Percentiles rank a stretch among this genome's conserved stretches.
Evolutionary conservation across 2,113 vertebrate genomes (phyloP).

Genomic region (Turnix velox): DNA sequence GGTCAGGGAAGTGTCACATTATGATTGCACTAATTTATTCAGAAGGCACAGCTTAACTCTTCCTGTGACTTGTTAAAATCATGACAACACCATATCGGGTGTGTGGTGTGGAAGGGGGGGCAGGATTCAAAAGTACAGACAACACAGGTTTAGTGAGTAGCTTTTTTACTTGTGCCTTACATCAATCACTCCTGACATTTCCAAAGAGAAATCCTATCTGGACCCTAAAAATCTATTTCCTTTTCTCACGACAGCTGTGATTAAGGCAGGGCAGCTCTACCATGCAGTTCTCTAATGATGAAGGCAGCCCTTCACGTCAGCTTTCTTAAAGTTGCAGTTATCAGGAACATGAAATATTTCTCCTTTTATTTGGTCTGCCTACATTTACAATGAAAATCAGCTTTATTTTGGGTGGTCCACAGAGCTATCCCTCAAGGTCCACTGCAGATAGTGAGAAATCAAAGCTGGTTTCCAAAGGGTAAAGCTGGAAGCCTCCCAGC

Average conservation of each 20-base stretch:
- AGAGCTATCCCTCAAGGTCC: neutral
- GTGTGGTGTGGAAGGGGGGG: neutral
- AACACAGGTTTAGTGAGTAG: conserved; percentile 50
- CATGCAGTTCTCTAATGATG: conserved; percentile 30
- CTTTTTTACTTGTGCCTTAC: conserved; percentile 46
- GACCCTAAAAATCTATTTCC: conserved; percentile 52
- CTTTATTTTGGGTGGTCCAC: neutral
- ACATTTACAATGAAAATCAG: neutral
- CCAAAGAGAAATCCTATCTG: conserved; percentile 46
- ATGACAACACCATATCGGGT: conserved; percentile 58
- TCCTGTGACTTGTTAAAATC: conserved; percentile 37
- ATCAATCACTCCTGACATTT: conserved; percentile 63
- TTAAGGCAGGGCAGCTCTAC: conserved; percentile 44
- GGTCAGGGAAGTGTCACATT: conserved; percentile 53
- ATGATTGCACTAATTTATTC: conserved; percentile 64
- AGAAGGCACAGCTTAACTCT: conserved; percentile 43
- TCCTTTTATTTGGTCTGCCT: neutral
- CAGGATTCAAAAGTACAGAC: conserved; percentile 46
- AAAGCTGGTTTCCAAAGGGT: neutral
- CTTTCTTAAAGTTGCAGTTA: conserved; percentile 33
- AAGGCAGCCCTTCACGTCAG: conserved; percentile 18
- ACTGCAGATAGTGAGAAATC: neutral
- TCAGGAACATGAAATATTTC: neutral
- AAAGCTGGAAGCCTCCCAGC: neutral
- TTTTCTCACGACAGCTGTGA: conserved; percentile 53